Percentiles rank a stretch among this genome's conserved stretches.
Evolutionary conservation across 2,888 invertebrate species (phyloP).

Genomic region (Dasysyrphus albostriatus): DNA sequence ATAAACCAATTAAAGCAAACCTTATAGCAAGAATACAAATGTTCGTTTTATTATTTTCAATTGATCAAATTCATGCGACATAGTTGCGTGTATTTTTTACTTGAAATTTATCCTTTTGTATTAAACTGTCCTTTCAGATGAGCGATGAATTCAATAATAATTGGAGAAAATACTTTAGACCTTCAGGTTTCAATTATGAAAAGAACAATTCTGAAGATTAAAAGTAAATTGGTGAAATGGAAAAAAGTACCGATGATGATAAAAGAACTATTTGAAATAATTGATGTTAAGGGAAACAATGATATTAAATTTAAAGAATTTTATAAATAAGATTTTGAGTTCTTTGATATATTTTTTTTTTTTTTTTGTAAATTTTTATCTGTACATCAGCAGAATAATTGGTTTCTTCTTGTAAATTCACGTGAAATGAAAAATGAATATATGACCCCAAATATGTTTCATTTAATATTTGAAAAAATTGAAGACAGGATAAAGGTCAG

Average conservation of each 20-base stretch:
- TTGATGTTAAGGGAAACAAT: background rate
- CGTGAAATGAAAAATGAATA: background rate
- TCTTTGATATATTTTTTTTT: too few relatives aligned
- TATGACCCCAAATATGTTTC: background rate
- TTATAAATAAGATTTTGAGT: too few relatives aligned
- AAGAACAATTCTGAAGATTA: background rate
- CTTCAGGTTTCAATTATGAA: constrained; percentile 5
- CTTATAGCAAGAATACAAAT: too few relatives aligned
- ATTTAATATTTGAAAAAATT: too few relatives aligned
- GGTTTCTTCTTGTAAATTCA: background rate
- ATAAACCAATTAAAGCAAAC: too few relatives aligned
- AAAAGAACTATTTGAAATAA: background rate
- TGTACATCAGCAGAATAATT: too few relatives aligned
- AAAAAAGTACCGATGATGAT: background rate
- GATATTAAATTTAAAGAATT: background rate
- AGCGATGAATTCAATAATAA: constrained; percentile 30
- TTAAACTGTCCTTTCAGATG: background rate
- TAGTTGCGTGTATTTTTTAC: too few relatives aligned
- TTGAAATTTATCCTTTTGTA: background rate
- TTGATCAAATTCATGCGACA: background rate
- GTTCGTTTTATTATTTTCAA: too few relatives aligned
- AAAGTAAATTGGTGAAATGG: constrained; percentile 10
- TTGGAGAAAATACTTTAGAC: constrained; percentile 4
- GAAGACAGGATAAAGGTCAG: too few relatives aligned
- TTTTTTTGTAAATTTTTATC: too few relatives aligned